These are phyloP conservation scores for Frankliniella intonsa DNA, from an alignment of 2,888 invertebrate genomes.

Conservation along the genomic window DNA sequence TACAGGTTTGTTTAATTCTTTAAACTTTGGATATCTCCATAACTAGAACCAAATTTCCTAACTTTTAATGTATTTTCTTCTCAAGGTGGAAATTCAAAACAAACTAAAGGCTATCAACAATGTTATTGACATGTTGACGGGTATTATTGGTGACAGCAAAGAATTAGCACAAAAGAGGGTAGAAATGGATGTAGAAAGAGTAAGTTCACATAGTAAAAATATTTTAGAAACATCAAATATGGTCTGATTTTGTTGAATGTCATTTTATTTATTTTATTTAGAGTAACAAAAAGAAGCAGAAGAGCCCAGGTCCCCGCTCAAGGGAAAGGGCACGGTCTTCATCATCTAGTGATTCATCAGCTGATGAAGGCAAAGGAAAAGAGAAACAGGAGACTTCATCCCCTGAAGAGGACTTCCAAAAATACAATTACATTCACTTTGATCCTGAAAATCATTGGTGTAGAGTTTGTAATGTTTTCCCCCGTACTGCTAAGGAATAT, in stretches of 20 bases:
- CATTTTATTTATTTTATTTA: neutral
- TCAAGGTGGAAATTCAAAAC: constrained; percentile 69
- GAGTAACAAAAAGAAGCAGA: neutral
- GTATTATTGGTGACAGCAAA: constrained; percentile 68
- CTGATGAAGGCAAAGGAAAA: constrained; percentile 43
- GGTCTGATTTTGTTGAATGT: neutral
- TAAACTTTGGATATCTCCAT: neutral
- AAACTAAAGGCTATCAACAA: constrained; percentile 78
- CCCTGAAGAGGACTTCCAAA: constrained; percentile 42
- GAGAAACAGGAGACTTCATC: constrained; percentile 39
- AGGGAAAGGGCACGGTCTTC: constrained; percentile 5
- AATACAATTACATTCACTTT: constrained; percentile 74
- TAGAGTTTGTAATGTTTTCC: constrained; percentile 78
- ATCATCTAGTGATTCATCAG: constrained; percentile 21
- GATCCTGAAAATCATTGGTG: constrained; percentile 92
- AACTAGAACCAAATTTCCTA: neutral
- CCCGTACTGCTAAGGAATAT: constrained; percentile 79
- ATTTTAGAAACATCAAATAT: constrained; percentile 29
- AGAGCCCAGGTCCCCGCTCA: neutral
- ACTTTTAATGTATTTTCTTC: constrained; percentile 38
- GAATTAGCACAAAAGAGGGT: constrained; percentile 33
- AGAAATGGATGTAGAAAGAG: constrained; percentile 17
- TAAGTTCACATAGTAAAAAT: neutral
- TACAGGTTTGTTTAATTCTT: constrained; percentile 61
- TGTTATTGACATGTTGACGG: constrained; percentile 82